These are phyloP conservation scores for Oryzias melastigma DNA, from an alignment of 2,113 vertebrate genomes.

Conservation along the genomic window DNA sequence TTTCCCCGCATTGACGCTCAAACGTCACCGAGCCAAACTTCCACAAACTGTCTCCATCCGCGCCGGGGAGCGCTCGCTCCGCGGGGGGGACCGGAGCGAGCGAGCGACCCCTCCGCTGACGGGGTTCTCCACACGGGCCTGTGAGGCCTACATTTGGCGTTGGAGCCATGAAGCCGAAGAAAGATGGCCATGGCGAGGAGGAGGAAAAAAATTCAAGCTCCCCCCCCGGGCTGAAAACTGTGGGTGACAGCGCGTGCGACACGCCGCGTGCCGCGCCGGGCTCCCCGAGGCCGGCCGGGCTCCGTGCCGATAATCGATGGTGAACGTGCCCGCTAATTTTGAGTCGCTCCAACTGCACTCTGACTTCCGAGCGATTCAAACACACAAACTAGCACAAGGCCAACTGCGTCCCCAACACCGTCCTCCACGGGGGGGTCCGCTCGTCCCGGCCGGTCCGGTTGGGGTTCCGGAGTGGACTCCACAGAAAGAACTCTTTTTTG, in stretches of 20 bases:
- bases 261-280: conserved; percentile 72
- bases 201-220: conserved; percentile 75
- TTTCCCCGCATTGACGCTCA: conserved; percentile 3
- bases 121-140: conserved; percentile 79
- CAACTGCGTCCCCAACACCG: conserved; percentile 77
- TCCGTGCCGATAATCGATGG: conserved; percentile 91
- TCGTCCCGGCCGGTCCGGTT: conserved; percentile 50
- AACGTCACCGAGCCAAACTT: conserved; percentile 29
- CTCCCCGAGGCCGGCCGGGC: conserved; percentile 78
- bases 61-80: background rate
- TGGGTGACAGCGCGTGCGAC: conserved; percentile 60
- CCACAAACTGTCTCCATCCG: conserved; percentile 15
- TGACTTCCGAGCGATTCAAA: conserved; percentile 71
- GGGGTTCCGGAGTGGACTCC: conserved; percentile 73
- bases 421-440: conserved; percentile 35
- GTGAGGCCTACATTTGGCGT: conserved; percentile 91
- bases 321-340: conserved; percentile 95
- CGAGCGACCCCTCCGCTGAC: conserved; percentile 42
- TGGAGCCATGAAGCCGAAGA: conserved; percentile 90
- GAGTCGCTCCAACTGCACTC: conserved; percentile 91
- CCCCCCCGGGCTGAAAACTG: conserved; percentile 74
- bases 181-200: conserved; percentile 90
- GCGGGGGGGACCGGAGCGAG: background rate
- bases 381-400: conserved; percentile 84
- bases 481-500: conserved; percentile 70